Conservation (phyloP, 2,113 vertebrate genomes). For the Columbina picui region DNA sequence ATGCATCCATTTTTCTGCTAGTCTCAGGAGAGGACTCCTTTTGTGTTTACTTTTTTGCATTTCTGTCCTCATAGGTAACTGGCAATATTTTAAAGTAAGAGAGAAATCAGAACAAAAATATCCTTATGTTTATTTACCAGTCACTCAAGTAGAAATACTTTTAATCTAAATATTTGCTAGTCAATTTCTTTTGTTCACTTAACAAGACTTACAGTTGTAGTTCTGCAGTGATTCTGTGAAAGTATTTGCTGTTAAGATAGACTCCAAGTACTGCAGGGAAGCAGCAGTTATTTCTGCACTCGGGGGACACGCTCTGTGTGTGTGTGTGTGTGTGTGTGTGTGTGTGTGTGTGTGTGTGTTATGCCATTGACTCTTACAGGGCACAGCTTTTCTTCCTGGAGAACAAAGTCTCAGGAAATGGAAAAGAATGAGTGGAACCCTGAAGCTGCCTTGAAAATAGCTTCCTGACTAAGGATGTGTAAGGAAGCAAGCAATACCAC, state of each 20-base stretch:
- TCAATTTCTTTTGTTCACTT: neutral
- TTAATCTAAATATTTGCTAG: neutral
- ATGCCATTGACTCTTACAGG: neutral
- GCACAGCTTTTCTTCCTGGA: neutral
- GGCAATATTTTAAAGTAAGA: neutral
- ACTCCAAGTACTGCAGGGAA: neutral
- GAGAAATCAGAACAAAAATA: neutral
- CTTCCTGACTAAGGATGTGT: neutral
- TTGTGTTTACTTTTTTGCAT: neutral
- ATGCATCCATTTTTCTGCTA: neutral
- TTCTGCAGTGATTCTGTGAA: neutral
- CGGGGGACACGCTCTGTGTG: accelerated
- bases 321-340: neutral
- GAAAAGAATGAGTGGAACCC: neutral
- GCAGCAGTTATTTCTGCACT: neutral
- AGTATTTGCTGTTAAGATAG: neutral
- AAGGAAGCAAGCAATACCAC: neutral
- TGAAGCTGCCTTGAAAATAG: neutral
- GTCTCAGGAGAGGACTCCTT: neutral
- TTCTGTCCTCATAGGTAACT: neutral
- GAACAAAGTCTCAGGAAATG: conserved; percentile 2
- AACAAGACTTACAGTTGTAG: neutral
- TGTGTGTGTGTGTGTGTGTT: accelerated
- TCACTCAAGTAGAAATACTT: neutral
- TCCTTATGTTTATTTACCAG: neutral